phyloP scores from a whole-genome alignment of 2,888 invertebrate species.

The Diabrotica balteata region DNA sequence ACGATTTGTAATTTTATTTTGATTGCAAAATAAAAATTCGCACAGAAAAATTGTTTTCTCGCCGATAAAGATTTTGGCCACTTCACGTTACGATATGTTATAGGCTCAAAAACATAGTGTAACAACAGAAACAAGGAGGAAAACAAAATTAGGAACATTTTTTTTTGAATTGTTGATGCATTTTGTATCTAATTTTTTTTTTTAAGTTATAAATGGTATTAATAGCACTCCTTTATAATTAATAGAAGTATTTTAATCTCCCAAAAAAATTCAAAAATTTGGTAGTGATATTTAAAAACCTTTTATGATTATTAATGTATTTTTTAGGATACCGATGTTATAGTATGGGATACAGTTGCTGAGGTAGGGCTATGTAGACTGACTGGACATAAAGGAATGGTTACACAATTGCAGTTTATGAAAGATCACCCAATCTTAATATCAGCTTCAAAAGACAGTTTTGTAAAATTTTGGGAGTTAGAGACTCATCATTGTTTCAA shows the following conservation, averaged over 20 bases:
- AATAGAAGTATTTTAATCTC: conserved; percentile 1
- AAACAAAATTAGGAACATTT: no score
- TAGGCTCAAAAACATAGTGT: no score
- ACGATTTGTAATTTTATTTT: no score
- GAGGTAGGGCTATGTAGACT: conserved; percentile 90
- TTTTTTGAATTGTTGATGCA: no score
- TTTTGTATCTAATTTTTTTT: no score
- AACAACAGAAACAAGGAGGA: no score
- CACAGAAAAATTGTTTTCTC: no score
- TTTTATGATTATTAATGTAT: not conserved
- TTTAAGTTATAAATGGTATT: no score
- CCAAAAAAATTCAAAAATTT: not conserved
- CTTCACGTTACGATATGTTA: no score
- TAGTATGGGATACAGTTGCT: conserved; percentile 93
- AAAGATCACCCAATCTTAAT: conserved; percentile 73
- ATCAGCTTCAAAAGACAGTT: conserved; percentile 90
- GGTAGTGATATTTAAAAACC: not conserved
- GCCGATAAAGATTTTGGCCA: no score
- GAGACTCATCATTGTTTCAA: conserved; percentile 95
- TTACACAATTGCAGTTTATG: conserved; percentile 84
- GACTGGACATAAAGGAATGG: conserved; percentile 88
- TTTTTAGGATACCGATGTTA: conserved; percentile 86
- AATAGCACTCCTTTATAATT: not conserved
- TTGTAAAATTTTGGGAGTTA: conserved; percentile 97
- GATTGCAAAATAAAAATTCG: no score